Base-by-base conservation (phyloP, 2,888 invertebrate species). In the Agrochola macilenta region DNA sequence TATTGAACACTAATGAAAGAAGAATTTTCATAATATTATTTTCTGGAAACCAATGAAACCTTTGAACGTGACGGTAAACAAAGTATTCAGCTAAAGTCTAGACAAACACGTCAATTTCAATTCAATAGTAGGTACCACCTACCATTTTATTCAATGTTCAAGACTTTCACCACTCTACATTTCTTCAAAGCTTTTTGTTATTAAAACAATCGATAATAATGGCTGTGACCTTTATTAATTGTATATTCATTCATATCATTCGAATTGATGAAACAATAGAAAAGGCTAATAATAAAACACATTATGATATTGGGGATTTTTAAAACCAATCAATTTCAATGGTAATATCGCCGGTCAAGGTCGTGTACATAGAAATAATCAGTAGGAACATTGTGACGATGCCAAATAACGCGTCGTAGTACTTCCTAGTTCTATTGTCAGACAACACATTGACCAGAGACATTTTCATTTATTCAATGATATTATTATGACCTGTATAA, bases 401-500 rank as follows among this genome's bases (percentile, higher is more conserved):
- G 88, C 89, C 89, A 89, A 90, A 84, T 82, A 84, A 72, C 81
- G 78, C 80, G 81, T 84, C 85, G 88, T 78, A 86, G 82, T 78
- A 88, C 88, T 91, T 91, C 91, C 90, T 88, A 69, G 74, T 85
- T 79, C 58, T 79, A 82, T 79, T 85, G 83, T 83, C 73, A 76
- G 68, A 64, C 81, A 70, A 81, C 69, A 71, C 85, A 88, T 89
- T 89, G 86, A 89, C 89, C 77, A 78, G 80, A 86, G 81, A 82
- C 83, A 86, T 89, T 89, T 88, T 89, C 83, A 89, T 90, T 89
- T 87, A 89, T 88, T 90, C 89, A 90, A 88, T 85, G 91, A 91
- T 91, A 90, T 89, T 90, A 90, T 90, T 91, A 91, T 90, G 87
- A 85, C 83, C 89, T 90, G 86, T 89, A 85, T 91, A 93, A 90